Evolutionary conservation across 1,140 invertebrate species (phyloP).

Genomic region (Phocides pigmalion): DNA sequence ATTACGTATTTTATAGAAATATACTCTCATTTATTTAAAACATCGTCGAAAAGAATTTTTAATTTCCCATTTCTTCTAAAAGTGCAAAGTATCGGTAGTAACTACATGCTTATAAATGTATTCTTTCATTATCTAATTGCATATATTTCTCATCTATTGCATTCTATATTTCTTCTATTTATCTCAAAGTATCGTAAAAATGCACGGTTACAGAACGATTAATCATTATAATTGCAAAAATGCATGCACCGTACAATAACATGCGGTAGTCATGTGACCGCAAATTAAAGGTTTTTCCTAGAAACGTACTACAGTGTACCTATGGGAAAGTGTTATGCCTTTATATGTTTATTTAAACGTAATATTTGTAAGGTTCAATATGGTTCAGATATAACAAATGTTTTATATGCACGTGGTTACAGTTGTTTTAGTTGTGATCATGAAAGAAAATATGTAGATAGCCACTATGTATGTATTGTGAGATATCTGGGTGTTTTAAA

Average conservation of each 20-base stretch:
- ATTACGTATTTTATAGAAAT: too few relatives aligned
- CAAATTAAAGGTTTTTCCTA: constrained; percentile 4
- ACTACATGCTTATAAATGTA: too few relatives aligned
- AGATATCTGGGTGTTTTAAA: too few relatives aligned
- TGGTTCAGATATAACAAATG: not conserved
- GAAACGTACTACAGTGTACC: not conserved
- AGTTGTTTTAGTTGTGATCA: too few relatives aligned
- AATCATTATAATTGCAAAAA: not conserved
- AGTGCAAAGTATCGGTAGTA: too few relatives aligned
- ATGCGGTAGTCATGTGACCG: not conserved
- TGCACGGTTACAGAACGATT: not conserved
- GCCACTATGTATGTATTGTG: too few relatives aligned
- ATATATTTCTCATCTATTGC: too few relatives aligned
- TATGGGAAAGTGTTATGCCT: not conserved
- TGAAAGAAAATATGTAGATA: too few relatives aligned
- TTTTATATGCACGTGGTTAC: not conserved
- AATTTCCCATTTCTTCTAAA: too few relatives aligned
- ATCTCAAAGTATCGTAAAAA: not conserved
- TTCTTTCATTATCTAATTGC: too few relatives aligned
- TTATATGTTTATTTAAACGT: not conserved
- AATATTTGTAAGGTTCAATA: not conserved
- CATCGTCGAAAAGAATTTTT: too few relatives aligned
- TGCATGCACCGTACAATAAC: not conserved
- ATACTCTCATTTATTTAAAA: too few relatives aligned
- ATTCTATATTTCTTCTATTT: not conserved